Percentiles rank a stretch among this genome's conserved stretches.
Evolutionary conservation across 1,140 invertebrate genomes (phyloP).

Genomic region (Trypoxylus dichotomus): DNA sequence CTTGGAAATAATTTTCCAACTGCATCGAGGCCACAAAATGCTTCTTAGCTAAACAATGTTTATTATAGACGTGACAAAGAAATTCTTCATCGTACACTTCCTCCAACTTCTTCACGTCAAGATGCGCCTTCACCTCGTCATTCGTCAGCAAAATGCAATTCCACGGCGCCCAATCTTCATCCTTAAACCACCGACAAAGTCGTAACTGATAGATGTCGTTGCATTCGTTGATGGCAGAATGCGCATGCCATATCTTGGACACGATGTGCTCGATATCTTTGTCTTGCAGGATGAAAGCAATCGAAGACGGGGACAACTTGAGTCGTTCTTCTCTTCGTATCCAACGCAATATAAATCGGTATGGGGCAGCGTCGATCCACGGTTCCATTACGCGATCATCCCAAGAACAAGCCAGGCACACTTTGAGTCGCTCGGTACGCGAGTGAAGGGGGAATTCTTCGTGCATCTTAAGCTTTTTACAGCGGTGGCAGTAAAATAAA

Average conservation of each 20-base stretch:
- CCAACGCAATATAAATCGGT: slow-evolving; percentile 61
- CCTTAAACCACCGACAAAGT: slow-evolving; percentile 60
- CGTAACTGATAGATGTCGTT: slow-evolving; percentile 61
- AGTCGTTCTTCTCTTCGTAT: slow-evolving; percentile 62
- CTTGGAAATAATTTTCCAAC: slow-evolving; percentile 38
- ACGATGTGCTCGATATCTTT: slow-evolving; percentile 67
- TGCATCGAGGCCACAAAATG: slow-evolving; percentile 39
- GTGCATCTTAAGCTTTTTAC: slow-evolving; percentile 58
- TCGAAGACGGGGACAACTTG: slow-evolving; percentile 58
- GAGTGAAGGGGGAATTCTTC: slow-evolving; percentile 56
- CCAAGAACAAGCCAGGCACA: slow-evolving; percentile 60
- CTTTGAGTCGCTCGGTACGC: slow-evolving; percentile 51
- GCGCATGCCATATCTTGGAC: slow-evolving; percentile 67
- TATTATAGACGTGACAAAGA: slow-evolving; percentile 47
- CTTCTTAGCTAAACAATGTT: slow-evolving; percentile 47
- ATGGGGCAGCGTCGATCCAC: slow-evolving; percentile 63
- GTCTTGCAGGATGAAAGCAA: slow-evolving; percentile 64
- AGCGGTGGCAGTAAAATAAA: slow-evolving; percentile 58
- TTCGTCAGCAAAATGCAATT: slow-evolving; percentile 69
- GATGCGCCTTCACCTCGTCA: slow-evolving; percentile 65
- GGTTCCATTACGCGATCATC: slow-evolving; percentile 55
- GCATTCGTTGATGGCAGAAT: slow-evolving; percentile 65
- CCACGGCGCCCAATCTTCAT: slow-evolving; percentile 71
- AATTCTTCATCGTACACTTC: slow-evolving; percentile 60
- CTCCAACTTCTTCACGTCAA: slow-evolving; percentile 56